Evolutionary conservation across 2,113 vertebrate species (phyloP), one percentile per base, ranked within the genome.

Genomic region (Phylloscopus whistleri): DNA sequence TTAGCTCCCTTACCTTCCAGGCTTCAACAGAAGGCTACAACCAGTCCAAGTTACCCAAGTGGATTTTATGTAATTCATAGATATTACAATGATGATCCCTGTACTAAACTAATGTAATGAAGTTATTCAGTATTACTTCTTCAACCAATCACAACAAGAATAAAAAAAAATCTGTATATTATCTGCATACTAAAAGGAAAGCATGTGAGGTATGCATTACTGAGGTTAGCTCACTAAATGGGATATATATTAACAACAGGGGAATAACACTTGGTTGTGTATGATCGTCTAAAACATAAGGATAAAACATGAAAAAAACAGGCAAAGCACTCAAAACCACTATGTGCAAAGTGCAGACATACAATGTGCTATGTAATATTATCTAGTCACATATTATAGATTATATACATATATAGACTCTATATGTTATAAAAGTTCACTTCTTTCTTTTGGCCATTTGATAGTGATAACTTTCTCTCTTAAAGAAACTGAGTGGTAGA

Each of bases 391-490:
- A 53, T 10, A 14, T 16, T 39, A 24, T 26, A 30, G 44, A 28
- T 1, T 24, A 39, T 24, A 5, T 44, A 16, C 5, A 24, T 60
- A 28, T 15, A 67, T 2, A 41, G 7, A 53, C 21, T 26, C 18
- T 10, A 31, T 9, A 22, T 27, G 4, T 75, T 48, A 19, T 41
- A 27, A 35, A 76, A 19, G 6, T 41, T 76, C 21, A 33, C 2
- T 60, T 63, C 5, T 81, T 83, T 76, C 16, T 59, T 75, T 63
- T 44, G 33, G 21, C 2, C 3, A 8, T 69, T 70, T 55, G 59
- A 26, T 43, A 14, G 9, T 31, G 17, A 4, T 3, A 66, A 18
- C 3, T 37, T 80, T 66, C 5, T 35, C 16, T 35, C 0, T 0
- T 37, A 62, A 11, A 39, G 26, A 62, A 62, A 62, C 26, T 41